Conservation (phyloP, 2,113 vertebrate genomes). For the Polypterus bichir region DNA sequence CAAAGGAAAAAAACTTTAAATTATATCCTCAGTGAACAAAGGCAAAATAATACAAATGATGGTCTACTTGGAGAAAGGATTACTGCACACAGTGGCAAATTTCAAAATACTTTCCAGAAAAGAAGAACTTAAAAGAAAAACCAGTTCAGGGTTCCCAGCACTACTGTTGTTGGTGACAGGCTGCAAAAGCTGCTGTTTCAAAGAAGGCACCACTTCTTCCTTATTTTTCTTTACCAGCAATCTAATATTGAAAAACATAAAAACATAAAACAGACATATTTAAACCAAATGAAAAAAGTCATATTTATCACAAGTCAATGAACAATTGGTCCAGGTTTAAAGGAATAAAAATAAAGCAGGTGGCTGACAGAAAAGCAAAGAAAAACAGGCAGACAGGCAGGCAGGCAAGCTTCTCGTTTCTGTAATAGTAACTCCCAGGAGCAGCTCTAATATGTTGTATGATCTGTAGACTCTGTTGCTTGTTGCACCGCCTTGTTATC, state of each 20-base stretch:
- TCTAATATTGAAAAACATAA: background rate
- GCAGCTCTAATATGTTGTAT: constrained; percentile 13
- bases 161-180: background rate
- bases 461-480: background rate
- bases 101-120: background rate
- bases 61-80: constrained; percentile 28
- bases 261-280: background rate
- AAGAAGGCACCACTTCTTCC: background rate
- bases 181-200: background rate
- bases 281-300: too few relatives aligned
- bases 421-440: constrained; percentile 22
- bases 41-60: constrained; percentile 22
- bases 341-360: constrained; percentile 1
- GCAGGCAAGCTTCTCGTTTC: constrained; percentile 5
- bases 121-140: too few relatives aligned
- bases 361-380: background rate
- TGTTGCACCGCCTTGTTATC: background rate
- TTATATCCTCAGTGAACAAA: background rate
- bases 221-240: background rate
- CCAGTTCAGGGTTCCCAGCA: too few relatives aligned
- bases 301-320: too few relatives aligned
- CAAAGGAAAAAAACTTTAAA: background rate
- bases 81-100: constrained; percentile 37
- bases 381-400: constrained; percentile 8
- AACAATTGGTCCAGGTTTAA: background rate